These are phyloP conservation scores for Aricia artaxerxes DNA, from an alignment of 2,888 invertebrate species.

Conservation along the genomic window DNA sequence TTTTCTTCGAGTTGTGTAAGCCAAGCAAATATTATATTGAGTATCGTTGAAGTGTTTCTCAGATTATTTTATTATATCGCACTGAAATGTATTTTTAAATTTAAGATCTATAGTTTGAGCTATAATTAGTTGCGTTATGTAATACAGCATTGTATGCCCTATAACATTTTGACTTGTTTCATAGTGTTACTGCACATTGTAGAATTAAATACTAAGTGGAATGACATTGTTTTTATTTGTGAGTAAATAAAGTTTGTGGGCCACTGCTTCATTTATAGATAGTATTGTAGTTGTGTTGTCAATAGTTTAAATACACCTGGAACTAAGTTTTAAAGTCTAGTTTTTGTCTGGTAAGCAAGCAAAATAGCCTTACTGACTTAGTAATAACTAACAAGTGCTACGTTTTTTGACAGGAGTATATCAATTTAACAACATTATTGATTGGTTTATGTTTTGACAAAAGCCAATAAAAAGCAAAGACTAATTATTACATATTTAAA, in stretches of 20 bases:
- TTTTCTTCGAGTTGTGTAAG: background rate
- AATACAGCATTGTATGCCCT: background rate
- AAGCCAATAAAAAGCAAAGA: too few species aligned
- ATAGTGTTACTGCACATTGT: constrained; percentile 39
- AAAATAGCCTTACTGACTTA: too few species aligned
- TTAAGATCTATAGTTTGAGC: background rate
- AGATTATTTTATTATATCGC: constrained; percentile 11
- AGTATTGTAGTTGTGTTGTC: constrained; percentile 25
- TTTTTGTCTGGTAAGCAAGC: too few species aligned
- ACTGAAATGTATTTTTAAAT: constrained; percentile 17
- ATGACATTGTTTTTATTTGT: constrained; percentile 41
- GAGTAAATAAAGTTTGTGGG: constrained; percentile 29
- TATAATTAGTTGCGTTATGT: background rate
- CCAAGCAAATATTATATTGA: constrained; percentile 10
- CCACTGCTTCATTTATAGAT: background rate
- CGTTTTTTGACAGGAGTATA: too few species aligned
- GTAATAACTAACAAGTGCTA: too few species aligned
- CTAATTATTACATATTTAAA: too few species aligned
- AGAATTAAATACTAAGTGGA: constrained; percentile 39
- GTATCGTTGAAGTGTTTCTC: background rate
- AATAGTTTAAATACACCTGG: background rate
- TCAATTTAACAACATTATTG: too few species aligned
- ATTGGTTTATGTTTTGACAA: too few species aligned
- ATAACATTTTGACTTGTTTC: constrained; percentile 41
- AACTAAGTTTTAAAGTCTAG: background rate